These are phyloP conservation scores for Sycophila sp. DNA, from an alignment of 1,140 invertebrate genomes.

Conservation along the genomic window DNA sequence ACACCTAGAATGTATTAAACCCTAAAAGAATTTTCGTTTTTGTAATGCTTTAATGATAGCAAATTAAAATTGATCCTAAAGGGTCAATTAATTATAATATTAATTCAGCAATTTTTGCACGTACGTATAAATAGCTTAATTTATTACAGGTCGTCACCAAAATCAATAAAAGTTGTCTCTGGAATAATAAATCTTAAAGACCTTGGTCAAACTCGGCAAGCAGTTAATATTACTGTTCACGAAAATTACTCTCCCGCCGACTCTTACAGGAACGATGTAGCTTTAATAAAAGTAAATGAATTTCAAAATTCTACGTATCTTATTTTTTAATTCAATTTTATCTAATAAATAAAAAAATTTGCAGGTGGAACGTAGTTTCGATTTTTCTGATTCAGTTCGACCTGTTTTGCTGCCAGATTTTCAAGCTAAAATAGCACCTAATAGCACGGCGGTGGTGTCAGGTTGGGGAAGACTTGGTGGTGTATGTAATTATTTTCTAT, in stretches of 20 bases:
- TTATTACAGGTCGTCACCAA: background rate
- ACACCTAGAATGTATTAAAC: too few relatives aligned
- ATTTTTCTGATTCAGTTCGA: background rate
- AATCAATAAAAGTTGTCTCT: background rate
- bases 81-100: too few relatives aligned
- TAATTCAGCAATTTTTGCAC: too few relatives aligned
- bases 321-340: too few relatives aligned
- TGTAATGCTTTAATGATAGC: too few relatives aligned
- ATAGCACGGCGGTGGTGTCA: background rate
- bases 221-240: background rate
- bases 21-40: too few relatives aligned
- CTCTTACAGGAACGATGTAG: background rate
- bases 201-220: background rate
- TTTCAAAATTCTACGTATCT: background rate
- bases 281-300: background rate
- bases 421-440: background rate
- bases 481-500: background rate
- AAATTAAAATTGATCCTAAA: too few relatives aligned
- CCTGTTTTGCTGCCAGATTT: constrained; percentile 1
- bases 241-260: background rate
- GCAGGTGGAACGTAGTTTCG: background rate
- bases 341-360: background rate
- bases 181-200: background rate
- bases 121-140: too few relatives aligned
- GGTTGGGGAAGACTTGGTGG: constrained; percentile 13